These are phyloP conservation scores for Eublepharis macularius DNA, from an alignment of 2,113 vertebrate species.

Conservation along the genomic window DNA sequence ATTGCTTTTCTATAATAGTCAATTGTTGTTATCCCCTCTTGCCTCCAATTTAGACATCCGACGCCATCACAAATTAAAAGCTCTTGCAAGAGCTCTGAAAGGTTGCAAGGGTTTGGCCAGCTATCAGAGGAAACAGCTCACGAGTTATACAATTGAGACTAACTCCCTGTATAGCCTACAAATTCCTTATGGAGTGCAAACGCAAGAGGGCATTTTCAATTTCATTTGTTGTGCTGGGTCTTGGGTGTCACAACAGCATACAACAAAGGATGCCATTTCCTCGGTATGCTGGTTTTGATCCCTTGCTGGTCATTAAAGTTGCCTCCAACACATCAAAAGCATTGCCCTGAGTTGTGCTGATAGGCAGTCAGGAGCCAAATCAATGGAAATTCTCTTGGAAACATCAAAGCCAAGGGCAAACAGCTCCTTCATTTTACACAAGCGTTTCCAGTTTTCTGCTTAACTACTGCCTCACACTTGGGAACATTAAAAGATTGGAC, in stretches of 20 bases:
- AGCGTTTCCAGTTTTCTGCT: background rate
- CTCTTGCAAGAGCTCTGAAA: background rate
- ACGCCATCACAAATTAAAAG: background rate
- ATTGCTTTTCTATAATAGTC: constrained; percentile 17
- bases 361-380: background rate
- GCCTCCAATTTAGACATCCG: background rate
- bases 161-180: background rate
- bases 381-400: too few relatives aligned
- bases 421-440: background rate
- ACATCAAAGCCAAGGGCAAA: background rate
- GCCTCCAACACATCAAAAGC: background rate
- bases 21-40: background rate
- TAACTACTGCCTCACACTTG: background rate
- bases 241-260: background rate
- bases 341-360: background rate
- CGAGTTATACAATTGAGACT: background rate
- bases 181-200: background rate
- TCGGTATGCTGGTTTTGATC: too few relatives aligned
- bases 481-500: background rate
- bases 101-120: background rate
- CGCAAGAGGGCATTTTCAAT: background rate
- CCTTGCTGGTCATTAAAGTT: background rate
- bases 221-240: background rate
- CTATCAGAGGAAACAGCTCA: background rate
- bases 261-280: background rate